Base-by-base conservation (phyloP, 2,113 vertebrate genomes). In the Pseudopipra pipra region DNA sequence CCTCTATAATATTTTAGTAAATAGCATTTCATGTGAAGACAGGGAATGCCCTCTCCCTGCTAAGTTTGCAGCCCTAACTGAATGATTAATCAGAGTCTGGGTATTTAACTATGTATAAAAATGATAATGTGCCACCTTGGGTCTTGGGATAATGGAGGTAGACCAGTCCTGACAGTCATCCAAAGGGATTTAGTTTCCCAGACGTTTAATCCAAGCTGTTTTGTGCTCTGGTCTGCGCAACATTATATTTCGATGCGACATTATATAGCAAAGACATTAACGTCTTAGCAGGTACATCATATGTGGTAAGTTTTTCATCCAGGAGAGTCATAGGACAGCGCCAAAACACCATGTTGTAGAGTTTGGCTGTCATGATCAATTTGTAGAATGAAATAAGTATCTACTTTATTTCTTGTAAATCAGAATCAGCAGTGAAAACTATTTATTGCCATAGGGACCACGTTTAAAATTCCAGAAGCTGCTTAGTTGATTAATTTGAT, bases 51-150 rank as follows among this genome's bases (percentile, higher is more conserved):
- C 75, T 80, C 68, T 79, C 72, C 37, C 35, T 90, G 39, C 25
- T 85, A 82, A 44, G 25, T 91, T 18, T 85, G 25, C 85, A 74
- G 37, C 14, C 41, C 37, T 79, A 82, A 85, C 63, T n/a, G 75
- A 95, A 87, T 91, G 93, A 95, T 92, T 94, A 94, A 95, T 91
- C 87, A 90, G 78, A 83, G 46, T 62, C 67, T 91, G 33, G 16
- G 24, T 95, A 80, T 91, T 94, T 95, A 94, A 93, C 85, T 74
- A 59, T 56, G 68, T 81, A 71, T 80, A 92, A 96, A 93, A 95
- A 93, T 91, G 35, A 52, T 95, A 86, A 94, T 71, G 31, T 95
- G 68, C 75, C 68, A 84, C 76, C 76, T 85, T 77, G 79, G 81
- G 68, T 94, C 82, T 95, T 88, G 68, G 72, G 67, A 66, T 88